These are phyloP conservation scores for Lypha dubia DNA, from an alignment of 2,888 invertebrate species.

Conservation along the genomic window DNA sequence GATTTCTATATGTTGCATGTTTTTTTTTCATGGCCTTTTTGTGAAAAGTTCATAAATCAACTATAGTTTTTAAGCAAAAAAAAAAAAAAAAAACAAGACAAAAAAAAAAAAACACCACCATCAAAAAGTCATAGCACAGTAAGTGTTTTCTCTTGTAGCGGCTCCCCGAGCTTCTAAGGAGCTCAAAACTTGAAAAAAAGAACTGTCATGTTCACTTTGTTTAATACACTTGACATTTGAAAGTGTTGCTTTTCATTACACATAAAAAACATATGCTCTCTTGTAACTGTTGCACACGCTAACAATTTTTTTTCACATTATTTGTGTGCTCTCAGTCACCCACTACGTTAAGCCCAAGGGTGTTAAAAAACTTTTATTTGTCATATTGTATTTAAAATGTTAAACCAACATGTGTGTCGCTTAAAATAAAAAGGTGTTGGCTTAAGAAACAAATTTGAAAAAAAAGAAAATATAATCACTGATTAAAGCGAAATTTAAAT, in stretches of 20 bases:
- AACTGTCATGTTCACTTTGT: constrained; percentile 67
- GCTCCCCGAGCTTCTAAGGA: not conserved
- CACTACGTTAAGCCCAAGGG: constrained; percentile 10
- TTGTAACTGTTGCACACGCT: constrained; percentile 46
- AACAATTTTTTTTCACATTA: not conserved
- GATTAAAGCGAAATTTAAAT: not conserved
- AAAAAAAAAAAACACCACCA: not conserved
- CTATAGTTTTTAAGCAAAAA: constrained; percentile 27
- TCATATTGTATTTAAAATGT: constrained; percentile 27
- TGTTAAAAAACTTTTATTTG: constrained; percentile 8
- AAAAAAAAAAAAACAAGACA: not conserved
- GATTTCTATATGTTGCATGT: constrained; percentile 6
- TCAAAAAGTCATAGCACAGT: constrained; percentile 8
- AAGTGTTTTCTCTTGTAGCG: constrained; percentile 26
- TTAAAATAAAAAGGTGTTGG: not conserved
- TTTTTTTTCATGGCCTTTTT: constrained; percentile 8
- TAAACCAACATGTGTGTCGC: constrained; percentile 5
- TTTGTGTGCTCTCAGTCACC: constrained; percentile 4
- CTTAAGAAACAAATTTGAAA: not conserved
- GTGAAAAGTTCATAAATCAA: constrained; percentile 48
- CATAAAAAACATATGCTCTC: too few species aligned
- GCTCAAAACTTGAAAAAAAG: constrained; percentile 11
- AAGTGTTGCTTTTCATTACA: constrained; percentile 26
- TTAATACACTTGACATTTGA: constrained; percentile 66
- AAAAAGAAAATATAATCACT: not conserved